These are phyloP conservation scores for Scaptomyza polygonia DNA, from an alignment of 2,888 invertebrate species.

Conservation along the genomic window DNA sequence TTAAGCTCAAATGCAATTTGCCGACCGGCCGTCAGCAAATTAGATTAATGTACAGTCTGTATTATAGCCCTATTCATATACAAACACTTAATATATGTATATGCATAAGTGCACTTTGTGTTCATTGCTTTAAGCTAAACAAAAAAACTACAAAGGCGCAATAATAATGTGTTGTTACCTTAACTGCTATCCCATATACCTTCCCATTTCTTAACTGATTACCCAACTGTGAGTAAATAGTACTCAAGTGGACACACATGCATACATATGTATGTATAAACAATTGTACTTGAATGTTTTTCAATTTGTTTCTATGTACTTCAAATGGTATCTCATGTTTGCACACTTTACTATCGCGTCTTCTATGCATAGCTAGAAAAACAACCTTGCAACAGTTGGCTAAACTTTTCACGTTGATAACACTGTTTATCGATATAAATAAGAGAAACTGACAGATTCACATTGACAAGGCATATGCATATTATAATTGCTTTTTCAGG, in stretches of 20 bases:
- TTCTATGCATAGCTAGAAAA: conserved; percentile 2
- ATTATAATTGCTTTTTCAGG: conserved; percentile 3
- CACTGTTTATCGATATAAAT: conserved; percentile 22
- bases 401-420: background rate
- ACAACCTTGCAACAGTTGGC: conserved; percentile 33
- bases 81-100: too few species aligned
- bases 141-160: conserved; percentile 1
- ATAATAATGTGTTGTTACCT: conserved; percentile 3
- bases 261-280: conserved; percentile 1
- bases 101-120: background rate
- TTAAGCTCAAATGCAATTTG: conserved; percentile 5
- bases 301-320: conserved; percentile 11
- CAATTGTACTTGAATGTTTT: background rate
- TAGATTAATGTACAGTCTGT: conserved; percentile 4
- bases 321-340: conserved; percentile 34
- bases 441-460: conserved; percentile 9
- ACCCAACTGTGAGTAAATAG: conserved; percentile 27
- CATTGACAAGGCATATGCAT: background rate
- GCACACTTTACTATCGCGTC: conserved; percentile 36
- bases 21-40: conserved; percentile 45
- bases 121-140: conserved; percentile 17
- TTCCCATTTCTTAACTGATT: conserved; percentile 33
- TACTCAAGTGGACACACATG: conserved; percentile 8
- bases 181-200: background rate
- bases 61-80: background rate